Evolutionary conservation across 2,113 vertebrate species (phyloP).

Genomic region (Saccopteryx leptura): DNA sequence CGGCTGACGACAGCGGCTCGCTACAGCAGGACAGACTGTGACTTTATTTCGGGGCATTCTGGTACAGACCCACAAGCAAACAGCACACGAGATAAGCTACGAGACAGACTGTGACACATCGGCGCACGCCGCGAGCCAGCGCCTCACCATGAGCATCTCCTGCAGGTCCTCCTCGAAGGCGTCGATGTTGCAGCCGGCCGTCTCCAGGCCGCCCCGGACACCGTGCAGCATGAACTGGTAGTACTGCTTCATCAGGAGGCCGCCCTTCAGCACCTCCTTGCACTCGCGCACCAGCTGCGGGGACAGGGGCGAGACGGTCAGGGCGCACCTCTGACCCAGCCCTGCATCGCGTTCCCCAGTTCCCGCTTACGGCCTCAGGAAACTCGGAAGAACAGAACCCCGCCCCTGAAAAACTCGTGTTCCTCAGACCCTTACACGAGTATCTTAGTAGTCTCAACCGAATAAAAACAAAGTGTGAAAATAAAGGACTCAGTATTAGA

Average conservation of each 20-base stretch:
- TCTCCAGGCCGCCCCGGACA: slow-evolving; percentile 91
- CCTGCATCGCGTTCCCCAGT: accelerated
- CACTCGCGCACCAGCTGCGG: slow-evolving; percentile 97
- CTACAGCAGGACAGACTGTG: neutral
- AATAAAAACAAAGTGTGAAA: neutral
- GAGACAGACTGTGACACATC: too few relatives aligned
- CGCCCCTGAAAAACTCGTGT: neutral
- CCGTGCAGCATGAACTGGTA: slow-evolving; percentile 98
- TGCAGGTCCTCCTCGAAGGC: slow-evolving; percentile 99
- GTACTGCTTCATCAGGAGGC: slow-evolving; percentile 99
- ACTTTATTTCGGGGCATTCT: neutral
- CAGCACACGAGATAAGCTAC: neutral
- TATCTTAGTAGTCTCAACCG: neutral
- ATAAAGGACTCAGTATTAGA: neutral
- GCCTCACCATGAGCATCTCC: slow-evolving; percentile 97
- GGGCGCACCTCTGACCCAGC: neutral
- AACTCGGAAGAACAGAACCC: accelerated
- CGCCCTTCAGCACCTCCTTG: slow-evolving; percentile 98
- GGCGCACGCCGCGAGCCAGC: too few relatives aligned
- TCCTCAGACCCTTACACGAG: neutral
- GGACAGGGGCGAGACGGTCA: slow-evolving; percentile 18
- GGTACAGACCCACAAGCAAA: neutral
- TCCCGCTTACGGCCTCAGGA: accelerated
- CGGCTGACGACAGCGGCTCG: neutral
- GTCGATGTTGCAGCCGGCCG: slow-evolving; percentile 95